A percentile compares a stretch with the other conserved stretches of the same genome.
Evolutionary conservation across 2,888 invertebrate genomes (phyloP).

Genomic region (Tinea semifulvella): DNA sequence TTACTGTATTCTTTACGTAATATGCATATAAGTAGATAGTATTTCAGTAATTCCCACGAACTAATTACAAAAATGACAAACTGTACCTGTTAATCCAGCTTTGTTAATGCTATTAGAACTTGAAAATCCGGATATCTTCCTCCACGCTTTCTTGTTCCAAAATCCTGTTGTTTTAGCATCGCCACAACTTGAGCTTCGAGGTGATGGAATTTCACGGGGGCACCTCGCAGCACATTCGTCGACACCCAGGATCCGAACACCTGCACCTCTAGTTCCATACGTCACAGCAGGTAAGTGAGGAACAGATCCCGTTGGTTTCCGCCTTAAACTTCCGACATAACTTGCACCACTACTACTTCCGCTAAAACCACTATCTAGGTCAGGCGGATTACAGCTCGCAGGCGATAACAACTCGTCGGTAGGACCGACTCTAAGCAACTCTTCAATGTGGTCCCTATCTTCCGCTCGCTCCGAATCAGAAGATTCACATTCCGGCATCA

Average conservation of each 20-base stretch:
- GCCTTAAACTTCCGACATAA: constrained; percentile 76
- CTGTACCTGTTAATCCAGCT: constrained; percentile 71
- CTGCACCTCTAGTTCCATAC: constrained; percentile 59
- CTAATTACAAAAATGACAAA: too few species aligned
- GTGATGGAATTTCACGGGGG: constrained; percentile 46
- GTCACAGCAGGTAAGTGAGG: constrained; percentile 60
- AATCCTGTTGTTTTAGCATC: constrained; percentile 66
- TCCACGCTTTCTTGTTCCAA: constrained; percentile 82
- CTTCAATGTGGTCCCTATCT: constrained; percentile 70
- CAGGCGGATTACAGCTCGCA: constrained; percentile 71
- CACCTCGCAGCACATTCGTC: constrained; percentile 52
- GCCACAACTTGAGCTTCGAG: constrained; percentile 58
- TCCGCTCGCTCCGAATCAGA: constrained; percentile 72
- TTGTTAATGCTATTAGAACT: constrained; percentile 77
- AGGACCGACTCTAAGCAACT: constrained; percentile 73
- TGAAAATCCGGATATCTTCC: constrained; percentile 78
- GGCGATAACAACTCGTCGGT: constrained; percentile 78
- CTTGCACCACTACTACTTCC: constrained; percentile 85
- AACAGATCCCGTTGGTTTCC: constrained; percentile 60
- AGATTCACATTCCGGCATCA: constrained; percentile 82
- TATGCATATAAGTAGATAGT: too few species aligned
- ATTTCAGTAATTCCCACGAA: too few species aligned
- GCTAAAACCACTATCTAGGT: constrained; percentile 85
- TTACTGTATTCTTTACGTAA: too few species aligned
- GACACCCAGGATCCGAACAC: constrained; percentile 53